Evolutionary conservation across 2,797 vertebrate species (phyloP), one percentile per base, ranked within the genome.

Genomic region (Alauda arvensis): DNA sequence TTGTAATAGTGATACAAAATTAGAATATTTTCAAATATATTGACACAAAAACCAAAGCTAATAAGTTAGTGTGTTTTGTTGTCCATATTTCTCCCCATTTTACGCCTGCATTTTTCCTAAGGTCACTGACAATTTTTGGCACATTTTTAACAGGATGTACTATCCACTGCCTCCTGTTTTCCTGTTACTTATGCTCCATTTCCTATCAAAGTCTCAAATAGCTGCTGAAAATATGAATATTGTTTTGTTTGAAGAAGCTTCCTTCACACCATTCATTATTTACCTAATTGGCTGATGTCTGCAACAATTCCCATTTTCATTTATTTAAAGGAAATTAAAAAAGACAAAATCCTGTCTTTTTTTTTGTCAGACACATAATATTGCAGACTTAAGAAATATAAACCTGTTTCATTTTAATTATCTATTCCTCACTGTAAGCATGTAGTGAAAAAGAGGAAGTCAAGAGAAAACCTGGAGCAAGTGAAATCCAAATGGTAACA

Each of bases 171-270:
- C 51, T 85, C n/a, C 23, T 90, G 49, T 74, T 88, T 85, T 92
- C 39, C 49, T 85, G 34, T 83, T 77, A 31, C 17, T 76, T 72
- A 67, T 78, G 33, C 61, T 92, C 28, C 31, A 18, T 88, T 92
- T 93, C 65, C 70, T 63, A 55, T 55, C 25, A 81, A 59, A 91
- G 56, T 85, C 63, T 87, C 63, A 90, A 91, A 48, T 57, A 83
- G n/a, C 60, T 66, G 16, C 37, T 69, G 70, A 48, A 87, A 87
- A 83, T 77, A 8, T 49, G 74, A 78, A 56, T 91, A 78, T 62
- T 87, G 34, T n/a, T 81, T 90, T 87, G 40, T 88, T 87, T 75
- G 37, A 83, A 90, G 62, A 79, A 75, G 48, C 55, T 81, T 88
- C 67, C 42, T 87, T 90, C 46, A 45, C 43, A 77, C 17, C 39